These are phyloP conservation scores for Abrostola triplasia DNA, from an alignment of 2,888 invertebrate species.

Conservation along the genomic window DNA sequence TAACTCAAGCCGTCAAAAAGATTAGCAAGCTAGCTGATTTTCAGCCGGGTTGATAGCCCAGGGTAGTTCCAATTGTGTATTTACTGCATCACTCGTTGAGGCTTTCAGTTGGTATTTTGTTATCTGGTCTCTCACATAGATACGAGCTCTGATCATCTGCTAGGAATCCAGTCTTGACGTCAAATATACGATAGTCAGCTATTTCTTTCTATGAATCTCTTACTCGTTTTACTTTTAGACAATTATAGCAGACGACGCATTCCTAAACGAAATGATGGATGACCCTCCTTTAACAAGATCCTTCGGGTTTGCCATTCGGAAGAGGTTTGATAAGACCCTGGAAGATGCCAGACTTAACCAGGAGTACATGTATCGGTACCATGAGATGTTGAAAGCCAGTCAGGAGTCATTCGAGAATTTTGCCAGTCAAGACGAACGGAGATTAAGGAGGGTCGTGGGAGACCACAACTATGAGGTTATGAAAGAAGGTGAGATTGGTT, in stretches of 20 bases:
- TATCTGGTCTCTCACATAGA: too few relatives aligned
- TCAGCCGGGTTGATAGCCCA: too few relatives aligned
- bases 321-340: conserved; percentile 52
- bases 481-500: conserved; percentile 58
- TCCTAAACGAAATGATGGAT: conserved; percentile 22
- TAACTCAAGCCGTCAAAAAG: too few relatives aligned
- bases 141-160: too few relatives aligned
- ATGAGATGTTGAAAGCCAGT: conserved; percentile 69
- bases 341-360: conserved; percentile 59
- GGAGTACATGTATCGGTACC: conserved; percentile 68
- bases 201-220: not conserved
- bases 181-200: too few relatives aligned
- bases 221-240: conserved; percentile 21
- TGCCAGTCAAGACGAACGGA: conserved; percentile 58
- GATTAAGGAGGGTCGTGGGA: conserved; percentile 58
- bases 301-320: conserved; percentile 61
- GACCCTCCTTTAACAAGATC: conserved; percentile 67
- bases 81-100: too few relatives aligned
- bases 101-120: too few relatives aligned
- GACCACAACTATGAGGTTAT: conserved; percentile 59
- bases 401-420: conserved; percentile 64
- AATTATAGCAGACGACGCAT: conserved; percentile 12
- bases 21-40: too few relatives aligned
- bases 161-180: too few relatives aligned
- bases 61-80: too few relatives aligned